A percentile compares a stretch with the other conserved stretches of the same genome.
Conservation (phyloP, 92 coral and sea anemone genomes). For the Siderastrea siderea region DNA sequence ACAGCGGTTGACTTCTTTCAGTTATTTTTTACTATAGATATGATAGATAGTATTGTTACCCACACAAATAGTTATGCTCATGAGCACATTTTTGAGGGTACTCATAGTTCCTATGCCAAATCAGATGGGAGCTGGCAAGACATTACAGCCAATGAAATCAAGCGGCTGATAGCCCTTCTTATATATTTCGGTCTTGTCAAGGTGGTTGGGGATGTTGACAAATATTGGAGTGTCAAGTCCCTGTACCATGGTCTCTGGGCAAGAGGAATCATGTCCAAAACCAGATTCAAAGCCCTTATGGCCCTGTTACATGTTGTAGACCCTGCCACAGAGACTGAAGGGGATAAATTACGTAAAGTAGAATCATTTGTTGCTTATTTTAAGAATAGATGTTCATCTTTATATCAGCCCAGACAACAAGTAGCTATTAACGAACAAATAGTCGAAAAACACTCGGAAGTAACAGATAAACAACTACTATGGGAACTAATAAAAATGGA, state of each 20-base stretch:
- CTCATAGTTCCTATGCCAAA: background rate
- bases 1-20: background rate
- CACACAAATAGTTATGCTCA: background rate
- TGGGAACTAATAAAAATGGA: too few species aligned
- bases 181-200: slow-evolving; percentile 52
- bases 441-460: too few species aligned
- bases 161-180: slow-evolving; percentile 25
- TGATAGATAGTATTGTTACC: background rate
- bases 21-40: background rate
- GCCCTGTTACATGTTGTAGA: slow-evolving; percentile 52
- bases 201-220: slow-evolving; percentile 3
- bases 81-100: background rate
- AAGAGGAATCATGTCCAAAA: slow-evolving; percentile 4
- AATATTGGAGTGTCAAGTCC: slow-evolving; percentile 47
- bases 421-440: background rate
- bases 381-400: background rate
- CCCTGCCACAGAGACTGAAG: slow-evolving; percentile 11
- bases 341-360: background rate
- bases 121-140: slow-evolving; percentile 34
- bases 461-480: too few species aligned
- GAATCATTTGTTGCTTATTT: background rate
- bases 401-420: background rate
- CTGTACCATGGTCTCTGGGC: slow-evolving; percentile 58
- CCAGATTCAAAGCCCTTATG: slow-evolving; percentile 41
- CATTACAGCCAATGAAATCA: slow-evolving; percentile 25